Conservation (phyloP, 1,140 invertebrate genomes). For the Orussus abietinus region DNA sequence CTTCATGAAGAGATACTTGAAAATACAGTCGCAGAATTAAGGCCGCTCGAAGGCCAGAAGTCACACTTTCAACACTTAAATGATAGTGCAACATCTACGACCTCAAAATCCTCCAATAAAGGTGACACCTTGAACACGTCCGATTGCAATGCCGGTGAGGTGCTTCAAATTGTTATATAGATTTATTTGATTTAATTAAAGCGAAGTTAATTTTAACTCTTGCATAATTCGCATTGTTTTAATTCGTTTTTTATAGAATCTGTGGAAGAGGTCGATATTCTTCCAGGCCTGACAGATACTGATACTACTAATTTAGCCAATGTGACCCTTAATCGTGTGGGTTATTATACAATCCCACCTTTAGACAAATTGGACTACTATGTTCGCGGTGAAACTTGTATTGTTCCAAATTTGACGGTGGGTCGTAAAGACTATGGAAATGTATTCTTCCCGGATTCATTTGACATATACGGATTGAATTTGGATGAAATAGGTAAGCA, state of each 20-base stretch:
- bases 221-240: neutral
- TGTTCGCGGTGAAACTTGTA: conserved; percentile 64
- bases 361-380: conserved; percentile 60
- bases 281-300: conserved; percentile 29
- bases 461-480: conserved; percentile 86
- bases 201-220: neutral
- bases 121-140: conserved; percentile 20
- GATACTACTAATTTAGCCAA: conserved; percentile 60
- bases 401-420: conserved; percentile 87
- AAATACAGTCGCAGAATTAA: conserved; percentile 31
- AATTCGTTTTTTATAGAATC: conserved; percentile 24
- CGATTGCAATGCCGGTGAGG: conserved; percentile 16
- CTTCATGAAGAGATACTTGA: conserved; percentile 22
- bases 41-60: conserved; percentile 13
- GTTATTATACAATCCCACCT: conserved; percentile 73
- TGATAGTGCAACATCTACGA: neutral
- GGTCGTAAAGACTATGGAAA: conserved; percentile 89
- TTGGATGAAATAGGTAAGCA: conserved; percentile 76
- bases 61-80: conserved; percentile 9
- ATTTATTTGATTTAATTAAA: neutral
- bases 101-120: conserved; percentile 16
- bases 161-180: neutral
- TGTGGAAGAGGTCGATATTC: conserved; percentile 36
- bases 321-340: conserved; percentile 63
- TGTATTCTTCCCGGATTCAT: conserved; percentile 81